These are phyloP conservation scores for Columba janthina DNA, from an alignment of 2,113 vertebrate genomes.

Conservation along the genomic window DNA sequence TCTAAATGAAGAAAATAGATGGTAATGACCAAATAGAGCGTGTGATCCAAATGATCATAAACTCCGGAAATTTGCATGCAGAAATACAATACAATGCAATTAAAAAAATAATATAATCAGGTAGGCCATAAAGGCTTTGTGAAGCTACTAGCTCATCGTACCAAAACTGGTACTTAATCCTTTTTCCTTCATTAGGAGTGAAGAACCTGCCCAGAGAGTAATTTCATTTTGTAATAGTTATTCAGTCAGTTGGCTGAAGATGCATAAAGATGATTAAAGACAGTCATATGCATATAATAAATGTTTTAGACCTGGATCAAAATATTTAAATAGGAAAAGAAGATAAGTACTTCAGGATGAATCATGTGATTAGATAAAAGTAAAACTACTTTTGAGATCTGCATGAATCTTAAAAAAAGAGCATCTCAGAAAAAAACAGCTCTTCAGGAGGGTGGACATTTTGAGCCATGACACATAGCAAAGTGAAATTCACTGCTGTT, in stretches of 20 bases:
- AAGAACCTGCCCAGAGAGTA: background rate
- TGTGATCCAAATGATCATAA: background rate
- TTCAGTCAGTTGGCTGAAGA: background rate
- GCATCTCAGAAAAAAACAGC: accelerated
- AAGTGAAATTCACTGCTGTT: background rate
- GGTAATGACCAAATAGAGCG: background rate
- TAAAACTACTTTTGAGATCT: background rate
- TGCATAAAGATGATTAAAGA: background rate
- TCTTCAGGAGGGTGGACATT: background rate
- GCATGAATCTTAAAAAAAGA: background rate
- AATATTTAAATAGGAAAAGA: background rate
- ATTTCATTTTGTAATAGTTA: background rate
- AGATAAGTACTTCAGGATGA: background rate
- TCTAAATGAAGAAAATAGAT: background rate
- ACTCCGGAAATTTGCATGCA: background rate
- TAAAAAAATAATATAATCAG: background rate
- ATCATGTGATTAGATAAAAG: background rate
- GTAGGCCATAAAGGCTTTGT: background rate
- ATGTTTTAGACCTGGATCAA: background rate
- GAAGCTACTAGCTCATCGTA: background rate
- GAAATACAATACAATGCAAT: background rate
- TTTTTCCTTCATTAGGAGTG: background rate
- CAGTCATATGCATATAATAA: background rate
- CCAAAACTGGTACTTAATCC: background rate
- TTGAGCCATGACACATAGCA: background rate